Percentiles rank a stretch among this genome's conserved stretches.
Evolutionary conservation across 2,797 vertebrate species (phyloP).

Genomic region (Rhinogobio ventralis): DNA sequence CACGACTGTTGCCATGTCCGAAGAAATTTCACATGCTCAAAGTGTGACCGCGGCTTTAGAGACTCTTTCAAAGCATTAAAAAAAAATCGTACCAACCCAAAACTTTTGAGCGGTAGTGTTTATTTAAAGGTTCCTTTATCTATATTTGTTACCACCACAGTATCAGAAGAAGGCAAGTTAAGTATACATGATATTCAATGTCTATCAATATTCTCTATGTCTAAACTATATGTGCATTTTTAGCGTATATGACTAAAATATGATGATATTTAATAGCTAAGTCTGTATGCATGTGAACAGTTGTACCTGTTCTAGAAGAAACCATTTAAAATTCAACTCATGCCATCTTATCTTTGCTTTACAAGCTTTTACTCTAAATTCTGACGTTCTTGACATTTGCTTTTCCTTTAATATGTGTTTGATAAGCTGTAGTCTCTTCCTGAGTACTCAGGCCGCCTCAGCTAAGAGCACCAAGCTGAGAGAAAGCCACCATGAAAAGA

Average conservation of each 20-base stretch:
- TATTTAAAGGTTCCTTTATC: background rate
- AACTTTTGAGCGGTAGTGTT: background rate
- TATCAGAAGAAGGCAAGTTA: background rate
- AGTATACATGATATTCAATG: background rate
- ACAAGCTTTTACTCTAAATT: constrained; percentile 19
- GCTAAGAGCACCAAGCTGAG: constrained; percentile 1
- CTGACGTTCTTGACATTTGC: constrained; percentile 39
- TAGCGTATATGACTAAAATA: background rate
- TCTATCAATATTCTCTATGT: background rate
- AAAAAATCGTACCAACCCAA: background rate
- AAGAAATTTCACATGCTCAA: too few species aligned
- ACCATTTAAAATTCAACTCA: constrained; percentile 14
- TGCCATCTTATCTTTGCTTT: constrained; percentile 28
- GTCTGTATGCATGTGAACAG: background rate
- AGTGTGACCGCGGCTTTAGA: too few species aligned
- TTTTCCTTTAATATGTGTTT: constrained; percentile 26
- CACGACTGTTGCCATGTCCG: too few species aligned
- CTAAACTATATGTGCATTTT: background rate
- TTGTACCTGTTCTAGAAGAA: background rate
- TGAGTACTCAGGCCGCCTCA: background rate
- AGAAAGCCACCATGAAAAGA: constrained; percentile 37
- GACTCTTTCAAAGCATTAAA: background rate
- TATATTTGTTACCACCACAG: background rate
- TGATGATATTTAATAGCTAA: background rate
- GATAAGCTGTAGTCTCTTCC: constrained; percentile 25